Percentiles rank a stretch among this genome's conserved stretches.
Evolutionary conservation across 2,888 invertebrate species (phyloP).

Genomic region (Litoditis marina): DNA sequence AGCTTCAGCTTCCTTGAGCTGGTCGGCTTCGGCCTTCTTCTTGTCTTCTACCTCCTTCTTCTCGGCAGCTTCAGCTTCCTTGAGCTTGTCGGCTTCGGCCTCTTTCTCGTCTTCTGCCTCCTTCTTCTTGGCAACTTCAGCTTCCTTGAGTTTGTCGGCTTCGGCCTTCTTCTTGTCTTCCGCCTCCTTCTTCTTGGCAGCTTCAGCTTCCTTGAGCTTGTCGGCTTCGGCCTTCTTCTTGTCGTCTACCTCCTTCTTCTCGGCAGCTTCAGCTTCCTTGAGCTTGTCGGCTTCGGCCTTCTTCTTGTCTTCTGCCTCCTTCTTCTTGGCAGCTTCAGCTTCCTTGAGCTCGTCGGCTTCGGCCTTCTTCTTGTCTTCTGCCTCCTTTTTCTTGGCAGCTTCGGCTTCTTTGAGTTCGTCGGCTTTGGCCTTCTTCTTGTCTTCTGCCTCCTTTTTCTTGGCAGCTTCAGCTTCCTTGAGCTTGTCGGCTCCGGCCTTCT

Average conservation of each 20-base stretch:
- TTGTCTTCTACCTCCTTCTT: background rate
- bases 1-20: slow-evolving; percentile 2
- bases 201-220: too few relatives aligned
- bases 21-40: background rate
- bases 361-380: slow-evolving; percentile 5
- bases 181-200: slow-evolving; percentile 2
- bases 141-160: slow-evolving; percentile 1
- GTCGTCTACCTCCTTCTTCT: background rate
- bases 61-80: slow-evolving; percentile 10
- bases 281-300: background rate
- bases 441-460: slow-evolving; percentile 12
- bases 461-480: background rate
- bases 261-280: slow-evolving; percentile 4
- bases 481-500: slow-evolving; percentile 6
- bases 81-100: slow-evolving; percentile 7
- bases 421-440: slow-evolving; percentile 11
- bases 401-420: slow-evolving; percentile 7
- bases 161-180: slow-evolving; percentile 7
- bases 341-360: slow-evolving; percentile 3
- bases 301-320: background rate
- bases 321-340: background rate
- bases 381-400: slow-evolving; percentile 7
- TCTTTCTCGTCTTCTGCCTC: too few relatives aligned
- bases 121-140: too few relatives aligned
- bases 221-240: background rate